phyloP scores from a whole-genome alignment of 2,797 vertebrate species.

The Muscicapa striata region DNA sequence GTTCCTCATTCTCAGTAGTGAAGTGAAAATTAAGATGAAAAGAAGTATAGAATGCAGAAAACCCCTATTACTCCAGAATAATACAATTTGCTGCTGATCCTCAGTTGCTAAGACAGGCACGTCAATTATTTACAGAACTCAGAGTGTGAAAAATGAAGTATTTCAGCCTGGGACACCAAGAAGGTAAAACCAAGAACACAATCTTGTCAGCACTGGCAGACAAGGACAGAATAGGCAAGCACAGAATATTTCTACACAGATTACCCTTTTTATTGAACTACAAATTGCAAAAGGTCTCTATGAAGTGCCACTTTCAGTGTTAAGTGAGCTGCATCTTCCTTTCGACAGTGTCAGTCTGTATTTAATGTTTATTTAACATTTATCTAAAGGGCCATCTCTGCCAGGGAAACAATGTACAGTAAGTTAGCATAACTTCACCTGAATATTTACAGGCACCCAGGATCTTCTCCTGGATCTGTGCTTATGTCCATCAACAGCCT shows the following conservation, averaged over 20 bases:
- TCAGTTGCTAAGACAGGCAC: constrained; percentile 62
- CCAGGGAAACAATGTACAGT: background rate
- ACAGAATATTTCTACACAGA: constrained; percentile 11
- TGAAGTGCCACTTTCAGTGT: background rate
- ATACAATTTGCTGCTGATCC: constrained; percentile 68
- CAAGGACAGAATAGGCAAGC: constrained; percentile 53
- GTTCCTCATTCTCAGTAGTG: constrained; percentile 11
- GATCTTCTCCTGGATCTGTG: background rate
- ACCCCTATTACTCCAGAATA: constrained; percentile 72
- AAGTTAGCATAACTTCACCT: background rate
- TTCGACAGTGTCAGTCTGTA: background rate
- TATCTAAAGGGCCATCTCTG: background rate
- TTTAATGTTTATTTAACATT: constrained; percentile 8
- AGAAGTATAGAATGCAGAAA: constrained; percentile 68
- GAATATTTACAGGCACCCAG: background rate
- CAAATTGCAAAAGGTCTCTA: constrained; percentile 32
- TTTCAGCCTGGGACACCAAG: constrained; percentile 69
- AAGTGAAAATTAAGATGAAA: constrained; percentile 69
- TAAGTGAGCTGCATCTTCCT: constrained; percentile 3
- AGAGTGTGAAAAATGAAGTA: constrained; percentile 76
- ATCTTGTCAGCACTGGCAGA: constrained; percentile 60
- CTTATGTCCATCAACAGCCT: background rate
- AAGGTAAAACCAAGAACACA: constrained; percentile 66
- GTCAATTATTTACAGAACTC: constrained; percentile 74
- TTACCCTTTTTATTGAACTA: constrained; percentile 34